Evolutionary conservation across 1,140 invertebrate genomes (phyloP), one percentile per base, ranked within the genome.

Genomic region (Panagrolaimus sp.): DNA sequence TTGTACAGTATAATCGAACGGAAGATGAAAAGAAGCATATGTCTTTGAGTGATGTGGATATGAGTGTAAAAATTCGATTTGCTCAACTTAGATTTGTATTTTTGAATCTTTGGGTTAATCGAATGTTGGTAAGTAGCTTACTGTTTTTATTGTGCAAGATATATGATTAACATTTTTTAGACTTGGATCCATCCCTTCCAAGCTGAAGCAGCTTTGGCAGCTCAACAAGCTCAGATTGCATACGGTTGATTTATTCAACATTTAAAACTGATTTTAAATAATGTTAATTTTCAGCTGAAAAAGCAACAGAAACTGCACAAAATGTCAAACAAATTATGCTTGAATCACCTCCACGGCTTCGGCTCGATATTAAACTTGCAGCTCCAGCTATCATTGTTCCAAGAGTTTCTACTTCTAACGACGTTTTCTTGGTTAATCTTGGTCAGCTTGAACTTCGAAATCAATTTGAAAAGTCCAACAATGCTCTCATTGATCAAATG

Each of bases 311-410:
- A 84, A 88, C 88, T 8, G 93, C 93, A 0, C 90, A 89, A 71
- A 90, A 91, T 43, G 93, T 92, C 77, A 90, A 93, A 0, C 88
- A 92, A 78, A 89, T 89, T 74, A 90, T 90, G 0, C 93, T 94
- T 81, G 87, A 90, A 73, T 90, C 89, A 67, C 90, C 91, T 0
- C 89, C 90, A 0, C 88, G 91, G 71, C 88, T 96, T 52, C 84
- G 88, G 43, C 84, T 96, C 0, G 88, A 89, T 74, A 87, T 96
- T 1, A 88, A 89, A 47, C 85, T 96, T 1, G 90, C 90, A 81
- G 94, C 94, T 1, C 94, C 94, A 1, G 87, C 93, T 48, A 90
- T 97, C 67, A 86, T 94, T 1, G 88, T 96, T 43, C 94, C 94
- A 0, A 88, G 90, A 78, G 89, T 90, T 83, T 93, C 91, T 0